Base-by-base conservation (phyloP, 2,113 vertebrate genomes). In the Paralichthys olivaceus region DNA sequence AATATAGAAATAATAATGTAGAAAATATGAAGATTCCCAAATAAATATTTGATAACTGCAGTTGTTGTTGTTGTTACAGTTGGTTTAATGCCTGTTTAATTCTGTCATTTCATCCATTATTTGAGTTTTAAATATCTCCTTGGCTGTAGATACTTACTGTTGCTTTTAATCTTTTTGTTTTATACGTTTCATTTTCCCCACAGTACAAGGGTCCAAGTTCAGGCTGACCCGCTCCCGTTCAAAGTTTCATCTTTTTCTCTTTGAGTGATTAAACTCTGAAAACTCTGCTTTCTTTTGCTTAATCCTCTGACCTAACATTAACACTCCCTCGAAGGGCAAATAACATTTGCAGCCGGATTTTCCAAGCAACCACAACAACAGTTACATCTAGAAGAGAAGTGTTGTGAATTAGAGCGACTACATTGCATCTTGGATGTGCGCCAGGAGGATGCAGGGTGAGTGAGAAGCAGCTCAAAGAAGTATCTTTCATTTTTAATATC, bases 361-460 rank as follows among this genome's bases (percentile, higher is more conserved):
- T 53, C 5, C 51, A 29, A 72, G 54, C 54, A 56, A 68, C 57
- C 13, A 51, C 72, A 58, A 70, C 58, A 78, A 65, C 61, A 63
- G 26, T 47, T 78, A 22, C 67, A 80, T 81, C 75, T 63, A 53
- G 11, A 65, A 66, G 57, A 69, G 53, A 85, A 62, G 37, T 62
- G 54, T 49, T 72, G 53, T 75, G 67, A 78, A 84, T 87, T 64
- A 72, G 53, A 79, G 61, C 34, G 80, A 78, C 69, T 80, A 85
- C n/a, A 60, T 23, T 79, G 79, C 68, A 79, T 51, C n/a, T 54
- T 82, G 83, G 75, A 84, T 26, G n/a, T 9, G 20, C 29, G 67
- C 76, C 77, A 79, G 61, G 54, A 25, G 54, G 56, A 22, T 68
- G 69, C 49, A 65, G 26, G 51, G 75, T 54, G 43, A 72, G 49